phyloP scores from a whole-genome alignment of 92 coral and sea anemone species.

The Bergia sp. region DNA sequence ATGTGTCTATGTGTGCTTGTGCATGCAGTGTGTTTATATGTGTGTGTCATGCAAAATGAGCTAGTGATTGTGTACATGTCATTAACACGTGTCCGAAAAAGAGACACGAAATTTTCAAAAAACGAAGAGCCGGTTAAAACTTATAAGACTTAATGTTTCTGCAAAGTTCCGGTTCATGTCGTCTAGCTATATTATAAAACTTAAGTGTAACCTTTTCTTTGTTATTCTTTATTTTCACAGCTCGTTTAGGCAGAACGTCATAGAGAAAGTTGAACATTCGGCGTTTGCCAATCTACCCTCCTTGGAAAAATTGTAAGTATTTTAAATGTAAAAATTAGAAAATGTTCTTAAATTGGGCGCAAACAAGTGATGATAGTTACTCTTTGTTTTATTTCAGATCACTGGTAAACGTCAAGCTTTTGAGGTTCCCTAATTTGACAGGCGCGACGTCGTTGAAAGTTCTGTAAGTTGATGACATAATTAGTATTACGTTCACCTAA shows the following conservation, averaged over 20 bases:
- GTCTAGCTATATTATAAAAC: neutral
- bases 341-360: neutral
- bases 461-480: conserved; percentile 64
- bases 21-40: too few species aligned
- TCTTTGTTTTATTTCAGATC: conserved; percentile 46
- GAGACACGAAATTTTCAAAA: too few species aligned
- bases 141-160: neutral
- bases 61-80: too few species aligned
- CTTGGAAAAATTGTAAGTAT: conserved; percentile 77
- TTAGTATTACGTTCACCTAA: too few species aligned
- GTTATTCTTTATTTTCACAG: neutral
- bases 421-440: conserved; percentile 85
- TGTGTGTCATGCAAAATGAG: too few species aligned
- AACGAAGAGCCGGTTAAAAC: neutral
- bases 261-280: conserved; percentile 54
- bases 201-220: neutral
- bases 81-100: too few species aligned
- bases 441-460: conserved; percentile 67
- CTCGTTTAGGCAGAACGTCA: conserved; percentile 11
- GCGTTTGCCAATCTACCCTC: conserved; percentile 75
- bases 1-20: too few species aligned
- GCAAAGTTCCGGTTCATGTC: neutral
- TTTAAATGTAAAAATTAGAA: neutral
- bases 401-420: conserved; percentile 58
- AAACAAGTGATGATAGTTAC: neutral